A percentile compares a stretch with the other conserved stretches of the same genome.
These are phyloP conservation scores for Notolabrus celidotus DNA, from an alignment of 2,797 vertebrate genomes.

Conservation along the genomic window DNA sequence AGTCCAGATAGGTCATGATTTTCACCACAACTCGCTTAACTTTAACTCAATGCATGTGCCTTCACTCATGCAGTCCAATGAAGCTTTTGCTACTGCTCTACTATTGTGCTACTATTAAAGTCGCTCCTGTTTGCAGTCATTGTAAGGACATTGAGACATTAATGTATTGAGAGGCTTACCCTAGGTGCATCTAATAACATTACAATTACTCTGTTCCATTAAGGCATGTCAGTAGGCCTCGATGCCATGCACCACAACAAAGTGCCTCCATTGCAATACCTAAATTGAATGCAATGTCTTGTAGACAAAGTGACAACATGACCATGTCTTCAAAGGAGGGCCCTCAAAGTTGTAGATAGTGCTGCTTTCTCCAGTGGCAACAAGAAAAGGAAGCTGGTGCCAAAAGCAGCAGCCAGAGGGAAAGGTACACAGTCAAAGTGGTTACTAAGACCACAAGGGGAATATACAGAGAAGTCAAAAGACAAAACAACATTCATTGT, in stretches of 20 bases:
- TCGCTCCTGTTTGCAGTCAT: not conserved
- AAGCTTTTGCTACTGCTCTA: not conserved
- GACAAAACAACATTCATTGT: too few relatives aligned
- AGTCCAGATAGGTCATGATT: not conserved
- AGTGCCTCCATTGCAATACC: not conserved
- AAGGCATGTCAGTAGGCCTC: not conserved
- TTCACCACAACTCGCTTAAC: not conserved
- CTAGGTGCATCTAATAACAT: not conserved
- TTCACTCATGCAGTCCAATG: not conserved
- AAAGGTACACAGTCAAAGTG: constrained; percentile 16
- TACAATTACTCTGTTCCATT: constrained; percentile 1
- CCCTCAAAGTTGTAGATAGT: not conserved
- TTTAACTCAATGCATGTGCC: not conserved
- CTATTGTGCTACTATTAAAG: not conserved
- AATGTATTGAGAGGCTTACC: not conserved
- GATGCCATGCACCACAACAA: not conserved
- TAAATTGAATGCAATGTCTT: not conserved
- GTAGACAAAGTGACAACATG: too few relatives aligned
- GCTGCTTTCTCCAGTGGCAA: constrained; percentile 6
- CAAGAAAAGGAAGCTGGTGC: not conserved
- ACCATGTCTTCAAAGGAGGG: constrained; percentile 4
- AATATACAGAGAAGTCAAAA: too few relatives aligned
- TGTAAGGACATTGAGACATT: not conserved
- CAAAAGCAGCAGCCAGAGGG: not conserved
- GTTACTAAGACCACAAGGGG: constrained; percentile 2